These are phyloP conservation scores for Mionectes olivaceus DNA, from an alignment of 2,797 vertebrate species.

Conservation along the genomic window DNA sequence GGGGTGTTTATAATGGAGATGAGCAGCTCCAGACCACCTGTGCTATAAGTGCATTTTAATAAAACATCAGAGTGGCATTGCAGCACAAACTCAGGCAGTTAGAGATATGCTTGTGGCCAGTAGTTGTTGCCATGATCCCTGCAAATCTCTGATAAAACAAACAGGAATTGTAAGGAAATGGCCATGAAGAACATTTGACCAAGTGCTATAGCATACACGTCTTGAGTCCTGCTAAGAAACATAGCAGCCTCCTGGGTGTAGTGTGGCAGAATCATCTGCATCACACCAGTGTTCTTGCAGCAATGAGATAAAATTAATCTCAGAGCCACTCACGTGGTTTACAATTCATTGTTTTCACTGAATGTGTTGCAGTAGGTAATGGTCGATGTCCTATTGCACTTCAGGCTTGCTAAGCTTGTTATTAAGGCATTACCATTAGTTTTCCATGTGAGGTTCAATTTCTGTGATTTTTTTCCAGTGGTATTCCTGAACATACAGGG, in stretches of 20 bases:
- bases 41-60: neutral
- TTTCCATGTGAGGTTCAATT: conserved; percentile 19
- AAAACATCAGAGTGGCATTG: neutral
- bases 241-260: neutral
- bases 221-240: neutral
- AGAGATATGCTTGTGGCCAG: neutral
- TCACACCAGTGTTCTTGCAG: neutral
- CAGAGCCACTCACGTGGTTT: neutral
- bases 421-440: neutral
- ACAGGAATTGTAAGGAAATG: neutral
- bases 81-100: neutral
- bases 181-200: neutral
- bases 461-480: neutral
- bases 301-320: conserved; percentile 9
- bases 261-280: neutral
- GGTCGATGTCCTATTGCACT: neutral
- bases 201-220: rapidly evolving
- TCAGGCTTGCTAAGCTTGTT: conserved; percentile 6
- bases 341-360: conserved; percentile 32
- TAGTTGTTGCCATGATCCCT: neutral
- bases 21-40: neutral
- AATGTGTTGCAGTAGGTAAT: neutral
- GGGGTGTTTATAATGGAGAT: neutral
- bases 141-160: neutral
- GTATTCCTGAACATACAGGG: neutral